Conservation (phyloP, 2,797 vertebrate genomes). For the Glyptemys insculpta region DNA sequence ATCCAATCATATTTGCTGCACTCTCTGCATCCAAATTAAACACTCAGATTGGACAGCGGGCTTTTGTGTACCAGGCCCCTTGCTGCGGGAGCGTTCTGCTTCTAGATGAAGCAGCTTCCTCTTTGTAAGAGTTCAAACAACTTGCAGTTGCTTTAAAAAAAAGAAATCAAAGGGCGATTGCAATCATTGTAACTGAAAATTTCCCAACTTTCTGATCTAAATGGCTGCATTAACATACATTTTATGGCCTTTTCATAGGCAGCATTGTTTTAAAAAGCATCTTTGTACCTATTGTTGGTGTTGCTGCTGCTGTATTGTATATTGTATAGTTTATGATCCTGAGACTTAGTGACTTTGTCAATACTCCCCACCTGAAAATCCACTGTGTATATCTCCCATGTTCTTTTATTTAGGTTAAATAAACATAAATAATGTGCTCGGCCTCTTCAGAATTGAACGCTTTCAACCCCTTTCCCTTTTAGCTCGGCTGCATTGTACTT, state of each 20-base stretch:
- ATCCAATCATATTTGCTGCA: neutral
- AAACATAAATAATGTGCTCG: conserved; percentile 56
- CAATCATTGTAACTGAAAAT: neutral
- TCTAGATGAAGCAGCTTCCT: neutral
- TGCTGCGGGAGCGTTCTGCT: neutral
- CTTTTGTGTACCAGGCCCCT: neutral
- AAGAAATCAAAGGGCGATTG: neutral
- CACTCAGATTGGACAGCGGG: neutral
- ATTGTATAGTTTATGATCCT: neutral
- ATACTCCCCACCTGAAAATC: conserved; percentile 33
- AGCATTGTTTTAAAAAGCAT: fast-evolving
- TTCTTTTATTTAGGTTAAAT: conserved; percentile 62
- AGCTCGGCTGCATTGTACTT: conserved; percentile 64
- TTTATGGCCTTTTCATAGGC: neutral
- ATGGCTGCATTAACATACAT: neutral
- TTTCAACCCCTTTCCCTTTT: conserved; percentile 66
- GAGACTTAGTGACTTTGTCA: neutral
- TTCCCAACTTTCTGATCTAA: neutral
- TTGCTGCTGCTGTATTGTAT: neutral
- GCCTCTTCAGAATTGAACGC: conserved; percentile 51
- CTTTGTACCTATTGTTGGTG: fast-evolving
- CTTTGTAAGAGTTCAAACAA: neutral
- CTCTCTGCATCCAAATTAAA: conserved; percentile 7
- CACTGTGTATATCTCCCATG: conserved; percentile 39
- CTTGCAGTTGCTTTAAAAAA: neutral